Evolutionary conservation across 1,140 invertebrate genomes (phyloP), one percentile per base, ranked within the genome.

Genomic region (Danaus melanippus): DNA sequence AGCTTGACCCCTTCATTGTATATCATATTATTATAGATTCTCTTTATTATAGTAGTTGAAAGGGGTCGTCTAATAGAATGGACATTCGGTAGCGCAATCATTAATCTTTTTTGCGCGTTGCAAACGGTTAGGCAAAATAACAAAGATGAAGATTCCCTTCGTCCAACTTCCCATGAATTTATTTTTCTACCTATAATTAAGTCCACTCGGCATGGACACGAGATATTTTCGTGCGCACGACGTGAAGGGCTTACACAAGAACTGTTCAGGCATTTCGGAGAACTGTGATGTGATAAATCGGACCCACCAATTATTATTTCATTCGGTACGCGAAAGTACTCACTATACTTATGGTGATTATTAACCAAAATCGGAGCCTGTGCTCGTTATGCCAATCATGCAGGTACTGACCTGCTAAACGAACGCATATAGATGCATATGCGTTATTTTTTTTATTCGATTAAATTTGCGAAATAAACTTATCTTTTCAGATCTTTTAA

Each of bases 151-250:
- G 73, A 76, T 69, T 59, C 59, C 61, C 58, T 58, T 59, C 66
- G 64, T 55, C 67, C 54, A 77, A 71, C 66, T 84, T 83, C 78
- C 77, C 79, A 84, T 83, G 80, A 69, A 76, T 82, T 74, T 80
- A 84, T 85, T 82, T 85, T 85, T 85, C 76, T 72, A 79, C 76
- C 77, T 81, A 77, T 86, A 86, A 86, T 86, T 86, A 86, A 68
- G 72, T 65, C 70, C 69, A 82, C 79, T 79, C 73, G 75, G 75
- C 76, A 78, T 83, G 79, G 74, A 69, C 73, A 69, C 65, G 72
- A 83, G 76, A 81, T 84, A 84, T 81, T 82, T 81, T 84, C 80
- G 79, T 82, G 80, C 74, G 74, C 78, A 86, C 83, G 79, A 86
- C 75, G 76, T 74, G 79, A 81, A 83, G 78, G 74, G 79, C 75